Base-by-base conservation (phyloP, 35 echinoderm and acorn worm species). In the Diadema setosum region DNA sequence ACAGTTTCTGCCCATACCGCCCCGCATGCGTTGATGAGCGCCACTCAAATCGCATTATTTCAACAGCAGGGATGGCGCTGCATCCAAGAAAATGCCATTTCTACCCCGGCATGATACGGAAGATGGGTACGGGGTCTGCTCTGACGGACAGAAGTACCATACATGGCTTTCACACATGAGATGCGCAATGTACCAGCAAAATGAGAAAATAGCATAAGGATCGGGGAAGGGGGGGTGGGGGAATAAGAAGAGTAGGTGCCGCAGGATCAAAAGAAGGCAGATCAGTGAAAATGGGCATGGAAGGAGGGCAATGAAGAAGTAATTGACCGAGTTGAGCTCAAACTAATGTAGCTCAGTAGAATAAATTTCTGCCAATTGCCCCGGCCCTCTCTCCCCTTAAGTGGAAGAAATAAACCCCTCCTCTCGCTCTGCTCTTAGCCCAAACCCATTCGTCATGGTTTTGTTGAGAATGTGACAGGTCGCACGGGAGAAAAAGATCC, bases 311-410 rank as follows among this genome's bases (percentile, higher is more conserved):
- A 76, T 76, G 70, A 76, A 76, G 39, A 24, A 76, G 70, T 76
- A 76, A 76, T 76, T 76, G 70, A 76, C 70, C 70, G 70, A 76
- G 33, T 76, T 76, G 70, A 76, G 70, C 70, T 20, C 17, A 11
- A 76, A 76, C 70, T 76, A 43, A 76, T 76, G 70, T 43, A 76
- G 33, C 39, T 40, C 39, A 76, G 70, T 76, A 36, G 39, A 76
- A 76, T 76, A 76, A 76, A 76, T 76, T 76, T 43, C 39, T 76
- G 70, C 70, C 70, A 76, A 76, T 76, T 76, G 70, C 70, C 18
- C 36, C 32, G 16, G 37, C 70, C 70, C 43, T 40, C 33, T 76
- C 33, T 76, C 36, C 61, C 61, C 61, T 23, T 76, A 76, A 76
- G 70, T 76, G 70, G 43, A 76, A 76, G 70, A n/a, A 76, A 43